phyloP scores from a whole-genome alignment of 2,797 vertebrate genomes.

The Gallirallus australis region DNA sequence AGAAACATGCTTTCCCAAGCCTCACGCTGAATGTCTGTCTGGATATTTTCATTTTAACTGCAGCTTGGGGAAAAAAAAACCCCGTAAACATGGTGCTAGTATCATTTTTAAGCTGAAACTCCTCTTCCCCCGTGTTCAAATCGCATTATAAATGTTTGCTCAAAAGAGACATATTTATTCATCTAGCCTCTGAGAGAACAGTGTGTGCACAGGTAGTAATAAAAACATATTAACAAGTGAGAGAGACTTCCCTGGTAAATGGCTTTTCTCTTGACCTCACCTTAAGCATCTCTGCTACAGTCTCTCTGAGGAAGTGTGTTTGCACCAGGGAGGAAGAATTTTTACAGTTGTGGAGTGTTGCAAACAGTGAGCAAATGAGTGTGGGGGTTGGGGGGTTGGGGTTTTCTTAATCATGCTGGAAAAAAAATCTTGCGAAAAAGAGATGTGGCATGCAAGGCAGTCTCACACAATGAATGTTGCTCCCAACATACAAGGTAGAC shows the following conservation, averaged over 20 bases:
- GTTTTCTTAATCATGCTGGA: background rate
- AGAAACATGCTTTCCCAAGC: slow-evolving; percentile 73
- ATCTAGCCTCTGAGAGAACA: slow-evolving; percentile 32
- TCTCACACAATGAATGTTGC: background rate
- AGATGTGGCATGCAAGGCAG: background rate
- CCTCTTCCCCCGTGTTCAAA: slow-evolving; percentile 14
- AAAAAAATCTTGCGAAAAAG: background rate
- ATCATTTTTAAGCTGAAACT: slow-evolving; percentile 52
- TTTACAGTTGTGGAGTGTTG: slow-evolving; percentile 37
- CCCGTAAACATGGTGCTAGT: slow-evolving; percentile 44
- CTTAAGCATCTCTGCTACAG: slow-evolving; percentile 49
- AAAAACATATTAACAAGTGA: slow-evolving; percentile 45
- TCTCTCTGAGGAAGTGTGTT: slow-evolving; percentile 44
- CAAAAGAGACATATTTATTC: slow-evolving; percentile 57
- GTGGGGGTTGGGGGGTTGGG: background rate
- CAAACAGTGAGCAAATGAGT: slow-evolving; percentile 16
- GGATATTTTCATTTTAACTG: slow-evolving; percentile 72
- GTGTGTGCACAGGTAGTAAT: slow-evolving; percentile 55
- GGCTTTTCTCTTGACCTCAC: slow-evolving; percentile 64
- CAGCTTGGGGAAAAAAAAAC: slow-evolving; percentile 58
- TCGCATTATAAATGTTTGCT: slow-evolving; percentile 53
- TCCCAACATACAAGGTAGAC: background rate
- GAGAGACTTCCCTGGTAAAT: slow-evolving; percentile 47
- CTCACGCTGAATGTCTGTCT: slow-evolving; percentile 69
- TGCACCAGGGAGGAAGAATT: slow-evolving; percentile 47